Percentiles rank a stretch among this genome's conserved stretches.
Evolutionary conservation across 2,113 vertebrate genomes (phyloP).

Genomic region (Xenotilapia longispinis): DNA sequence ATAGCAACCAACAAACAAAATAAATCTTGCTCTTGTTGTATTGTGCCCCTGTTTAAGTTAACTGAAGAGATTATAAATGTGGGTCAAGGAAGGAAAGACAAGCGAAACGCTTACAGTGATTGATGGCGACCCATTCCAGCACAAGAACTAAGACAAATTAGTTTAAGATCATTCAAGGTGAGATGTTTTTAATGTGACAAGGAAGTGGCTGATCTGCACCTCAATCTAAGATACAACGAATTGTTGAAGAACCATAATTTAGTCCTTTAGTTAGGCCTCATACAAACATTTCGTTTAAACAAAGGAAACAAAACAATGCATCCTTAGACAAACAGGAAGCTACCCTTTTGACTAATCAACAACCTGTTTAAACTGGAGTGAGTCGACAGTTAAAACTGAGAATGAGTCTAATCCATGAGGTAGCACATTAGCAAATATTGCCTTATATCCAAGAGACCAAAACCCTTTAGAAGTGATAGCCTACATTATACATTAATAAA

Average conservation of each 20-base stretch:
- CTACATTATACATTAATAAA: background rate
- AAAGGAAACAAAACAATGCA: background rate
- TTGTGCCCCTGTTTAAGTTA: background rate
- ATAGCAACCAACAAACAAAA: constrained; percentile 16
- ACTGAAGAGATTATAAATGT: background rate
- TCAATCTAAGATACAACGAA: background rate
- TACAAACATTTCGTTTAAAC: background rate
- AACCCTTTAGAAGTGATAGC: background rate
- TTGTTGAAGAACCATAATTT: background rate
- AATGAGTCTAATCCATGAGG: background rate
- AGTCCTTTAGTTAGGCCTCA: background rate
- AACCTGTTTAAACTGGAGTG: background rate
- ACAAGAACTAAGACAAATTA: background rate
- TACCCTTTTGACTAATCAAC: background rate
- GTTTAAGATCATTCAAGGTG: background rate
- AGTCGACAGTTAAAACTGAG: fast-evolving
- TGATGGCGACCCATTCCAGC: background rate
- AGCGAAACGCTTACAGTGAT: background rate
- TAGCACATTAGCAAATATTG: background rate
- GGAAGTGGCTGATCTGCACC: background rate
- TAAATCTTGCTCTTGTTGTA: background rate
- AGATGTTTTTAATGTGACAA: background rate
- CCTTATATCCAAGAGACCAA: background rate
- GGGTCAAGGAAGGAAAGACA: background rate
- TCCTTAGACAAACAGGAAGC: background rate